Percentiles rank a stretch among this genome's conserved stretches.
These are phyloP conservation scores for Lysandra bellargus DNA, from an alignment of 2,888 invertebrate species.

Conservation along the genomic window DNA sequence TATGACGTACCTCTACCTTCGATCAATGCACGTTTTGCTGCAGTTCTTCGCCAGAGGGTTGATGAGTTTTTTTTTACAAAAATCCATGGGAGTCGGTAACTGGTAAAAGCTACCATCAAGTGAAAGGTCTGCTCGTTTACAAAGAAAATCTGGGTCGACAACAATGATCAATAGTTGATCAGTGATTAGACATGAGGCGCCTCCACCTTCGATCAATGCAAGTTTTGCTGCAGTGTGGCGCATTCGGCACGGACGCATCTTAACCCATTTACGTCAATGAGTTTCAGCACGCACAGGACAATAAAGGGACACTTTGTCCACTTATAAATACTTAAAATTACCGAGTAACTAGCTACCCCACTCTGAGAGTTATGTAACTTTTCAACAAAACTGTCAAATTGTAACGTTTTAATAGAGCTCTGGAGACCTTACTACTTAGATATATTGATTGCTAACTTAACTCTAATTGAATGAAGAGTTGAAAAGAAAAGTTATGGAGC, in stretches of 20 bases:
- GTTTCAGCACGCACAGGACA: slow-evolving; percentile 8
- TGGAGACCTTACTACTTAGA: no score
- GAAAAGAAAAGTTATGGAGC: no score
- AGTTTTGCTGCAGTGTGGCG: slow-evolving; percentile 15
- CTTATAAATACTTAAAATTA: not conserved
- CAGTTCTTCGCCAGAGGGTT: no score
- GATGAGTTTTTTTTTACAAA: no score
- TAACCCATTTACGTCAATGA: not conserved
- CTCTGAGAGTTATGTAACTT: no score
- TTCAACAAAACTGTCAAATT: no score
- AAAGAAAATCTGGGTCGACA: slow-evolving; percentile 1
- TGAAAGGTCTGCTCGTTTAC: not conserved
- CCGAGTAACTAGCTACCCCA: not conserved
- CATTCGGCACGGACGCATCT: slow-evolving; percentile 4
- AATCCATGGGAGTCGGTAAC: no score
- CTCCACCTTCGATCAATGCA: slow-evolving; percentile 17
- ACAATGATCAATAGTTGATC: slow-evolving; percentile 14
- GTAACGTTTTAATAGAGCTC: no score
- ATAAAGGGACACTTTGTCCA: not conserved
- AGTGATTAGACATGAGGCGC: slow-evolving; percentile 15
- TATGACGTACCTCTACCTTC: not conserved
- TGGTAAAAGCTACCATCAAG: not conserved
- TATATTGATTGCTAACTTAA: no score
- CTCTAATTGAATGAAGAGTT: no score
- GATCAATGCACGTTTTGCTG: slow-evolving; percentile 10